Percentiles rank a stretch among this genome's conserved stretches.
These are phyloP conservation scores for Pitta sordida DNA, from an alignment of 2,113 vertebrate genomes.

Conservation along the genomic window DNA sequence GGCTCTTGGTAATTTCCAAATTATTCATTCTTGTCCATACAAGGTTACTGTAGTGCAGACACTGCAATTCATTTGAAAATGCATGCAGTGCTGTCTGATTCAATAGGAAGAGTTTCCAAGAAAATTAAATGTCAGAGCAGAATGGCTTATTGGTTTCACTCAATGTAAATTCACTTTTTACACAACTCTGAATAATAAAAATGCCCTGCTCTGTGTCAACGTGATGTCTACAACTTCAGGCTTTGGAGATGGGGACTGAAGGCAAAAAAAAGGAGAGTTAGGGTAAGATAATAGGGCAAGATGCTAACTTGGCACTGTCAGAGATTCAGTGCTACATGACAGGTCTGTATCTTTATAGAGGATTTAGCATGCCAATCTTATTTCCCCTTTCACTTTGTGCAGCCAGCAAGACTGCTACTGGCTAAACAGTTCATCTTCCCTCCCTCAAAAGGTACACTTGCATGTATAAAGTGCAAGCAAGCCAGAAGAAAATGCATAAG, in stretches of 20 bases:
- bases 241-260: not conserved
- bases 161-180: slow-evolving; percentile 64
- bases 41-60: slow-evolving; percentile 2
- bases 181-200: slow-evolving; percentile 66
- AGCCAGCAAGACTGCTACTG: not conserved
- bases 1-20: not conserved
- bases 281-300: not conserved
- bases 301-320: not conserved
- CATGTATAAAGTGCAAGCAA: not conserved
- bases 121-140: slow-evolving; percentile 70
- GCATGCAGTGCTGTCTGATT: slow-evolving; percentile 13
- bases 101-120: slow-evolving; percentile 57
- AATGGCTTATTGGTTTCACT: slow-evolving; percentile 61
- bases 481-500: not conserved
- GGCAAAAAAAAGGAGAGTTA: not conserved
- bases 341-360: not conserved
- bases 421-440: not conserved
- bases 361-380: not conserved
- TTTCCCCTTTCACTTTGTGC: not conserved
- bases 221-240: slow-evolving; percentile 37
- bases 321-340: slow-evolving; percentile 14
- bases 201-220: slow-evolving; percentile 30
- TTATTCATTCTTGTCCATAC: not conserved
- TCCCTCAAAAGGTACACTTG: not conserved
- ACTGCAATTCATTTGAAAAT: slow-evolving; percentile 50